Base-by-base conservation (phyloP, 2,888 invertebrate genomes). In the Stenotaenia linearis region DNA sequence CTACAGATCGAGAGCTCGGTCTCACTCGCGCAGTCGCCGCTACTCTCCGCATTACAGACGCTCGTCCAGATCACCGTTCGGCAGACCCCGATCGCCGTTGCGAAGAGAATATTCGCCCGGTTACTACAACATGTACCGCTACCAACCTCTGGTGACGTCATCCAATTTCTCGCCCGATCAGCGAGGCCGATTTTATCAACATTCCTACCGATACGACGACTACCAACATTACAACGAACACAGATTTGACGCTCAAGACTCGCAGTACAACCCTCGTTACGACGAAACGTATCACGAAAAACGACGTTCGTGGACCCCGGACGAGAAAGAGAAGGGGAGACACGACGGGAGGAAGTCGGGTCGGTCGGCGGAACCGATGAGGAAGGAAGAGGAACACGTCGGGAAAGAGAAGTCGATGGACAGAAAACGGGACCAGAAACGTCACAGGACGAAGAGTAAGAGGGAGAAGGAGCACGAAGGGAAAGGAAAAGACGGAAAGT, bases 1-100 rank as follows among this genome's bases (percentile, higher is more conserved):
- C 7, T 45, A 69, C 23, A 80, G 78, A 23, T 75, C 80, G 28
- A 37, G 84, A 84, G 85, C 83, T 82, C 85, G 84, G 83, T 87
- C 86, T 80, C 86, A 87, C 23, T 85, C 86, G n/a, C 83, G 89
- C 18, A 83, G 85, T 75, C 86, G 85, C 80, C 83, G 4, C 85
- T 86, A 81, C 79, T 82, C 82, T 1, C 61, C 77, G 12, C 80
- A 81, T 7, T 79, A 75, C 10, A 50, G 40, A 23, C 28, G 30
- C 21, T 80, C 80, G 25, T 80, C 80, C 9, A 77, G 77, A 40
- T 77, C 77, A 15, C 77, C 77, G 15, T 77, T 37, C 37, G 37
- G 79, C 6, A 69, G 77, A 56, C 77, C 77, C 0, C 79, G 82
- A 3, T 81, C 80, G 30, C 81, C 79, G 18, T 75, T 45, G 25